Evolutionary conservation across 2,888 invertebrate species (phyloP), one percentile per base, ranked within the genome.

Genomic region (Hirtodrosophila confusa): DNA sequence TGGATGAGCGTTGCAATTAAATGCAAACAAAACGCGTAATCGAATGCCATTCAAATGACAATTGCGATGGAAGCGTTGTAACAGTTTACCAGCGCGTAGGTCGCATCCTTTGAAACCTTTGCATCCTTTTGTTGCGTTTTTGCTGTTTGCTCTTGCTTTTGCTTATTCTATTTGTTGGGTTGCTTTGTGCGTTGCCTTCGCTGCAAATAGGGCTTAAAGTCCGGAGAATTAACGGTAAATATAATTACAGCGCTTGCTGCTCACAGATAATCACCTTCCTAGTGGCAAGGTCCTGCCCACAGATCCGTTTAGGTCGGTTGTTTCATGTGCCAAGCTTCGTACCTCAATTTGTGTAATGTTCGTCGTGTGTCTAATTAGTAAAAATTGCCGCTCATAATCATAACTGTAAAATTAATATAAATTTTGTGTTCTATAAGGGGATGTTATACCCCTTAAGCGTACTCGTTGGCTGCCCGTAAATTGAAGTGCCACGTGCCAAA

Each of bases 21-120:
- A 83, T 62, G 57, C 70, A 80, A 80, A 80, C 77, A 83, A 69
- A 79, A 77, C 65, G 83, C 77, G 74, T 78, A 85, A 82, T 80
- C 76, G 85, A 82, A 85, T 76, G 66, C 63, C 67, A 76, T 72
- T 79, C 65, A 75, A 82, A 76, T 67, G 67, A 47, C 60, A 57
- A 39, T 64, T 54, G 45, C 45, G 10, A 31, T 55, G 56, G 31
- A 50, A 61, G 37, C 41, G 61, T 43, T 50, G 29, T 7, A 23
- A 50, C 49, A 53, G 23, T 72, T 50, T 24, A 6, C 35, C n/a
- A 49, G 36, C 9, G 23, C 11, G 9, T 37, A 31, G 44, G 33
- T 56, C 40, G 51, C n/a, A 47, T 60, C 49, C 69, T 44, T 47
- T 64, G 29, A 40, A 31, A 17, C 37, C 67, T 44, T 45, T 50